Conservation (phyloP, 2,888 invertebrate species). For the Selenia dentaria region DNA sequence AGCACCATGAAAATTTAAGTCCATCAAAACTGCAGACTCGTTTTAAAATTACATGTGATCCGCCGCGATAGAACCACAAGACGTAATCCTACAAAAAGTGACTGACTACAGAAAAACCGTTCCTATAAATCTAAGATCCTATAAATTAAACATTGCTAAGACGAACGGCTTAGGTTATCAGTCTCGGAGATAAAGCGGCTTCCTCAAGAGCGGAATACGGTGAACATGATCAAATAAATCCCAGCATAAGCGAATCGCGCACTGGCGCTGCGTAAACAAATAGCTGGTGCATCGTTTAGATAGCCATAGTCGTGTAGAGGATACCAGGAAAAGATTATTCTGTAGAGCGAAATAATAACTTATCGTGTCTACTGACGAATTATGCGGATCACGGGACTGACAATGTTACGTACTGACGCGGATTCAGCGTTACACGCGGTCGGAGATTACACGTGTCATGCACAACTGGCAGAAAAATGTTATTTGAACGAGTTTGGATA, state of each 20-base stretch:
- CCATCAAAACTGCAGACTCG: too few relatives aligned
- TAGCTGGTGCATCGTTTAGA: slow-evolving; percentile 34
- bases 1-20: too few relatives aligned
- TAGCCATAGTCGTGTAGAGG: slow-evolving; percentile 23
- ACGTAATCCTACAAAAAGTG: too few relatives aligned
- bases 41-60: background rate
- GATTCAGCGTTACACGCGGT: slow-evolving; percentile 40
- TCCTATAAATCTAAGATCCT: background rate
- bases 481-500: slow-evolving; percentile 12
- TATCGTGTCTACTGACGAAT: slow-evolving; percentile 42
- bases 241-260: slow-evolving; percentile 36
- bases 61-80: background rate
- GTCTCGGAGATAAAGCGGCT: slow-evolving; percentile 37
- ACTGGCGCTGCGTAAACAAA: slow-evolving; percentile 38
- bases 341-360: slow-evolving; percentile 22
- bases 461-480: slow-evolving; percentile 27
- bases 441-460: slow-evolving; percentile 41
- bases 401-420: slow-evolving; percentile 25
- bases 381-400: slow-evolving; percentile 43
- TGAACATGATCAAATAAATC: slow-evolving; percentile 45
- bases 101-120: background rate
- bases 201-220: slow-evolving; percentile 34
- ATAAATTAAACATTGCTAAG: slow-evolving; percentile 36
- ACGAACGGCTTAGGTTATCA: slow-evolving; percentile 36
- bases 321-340: slow-evolving; percentile 26